Evolutionary conservation across 2,113 vertebrate genomes (phyloP).

Genomic region (Pontoporia blainvillei): DNA sequence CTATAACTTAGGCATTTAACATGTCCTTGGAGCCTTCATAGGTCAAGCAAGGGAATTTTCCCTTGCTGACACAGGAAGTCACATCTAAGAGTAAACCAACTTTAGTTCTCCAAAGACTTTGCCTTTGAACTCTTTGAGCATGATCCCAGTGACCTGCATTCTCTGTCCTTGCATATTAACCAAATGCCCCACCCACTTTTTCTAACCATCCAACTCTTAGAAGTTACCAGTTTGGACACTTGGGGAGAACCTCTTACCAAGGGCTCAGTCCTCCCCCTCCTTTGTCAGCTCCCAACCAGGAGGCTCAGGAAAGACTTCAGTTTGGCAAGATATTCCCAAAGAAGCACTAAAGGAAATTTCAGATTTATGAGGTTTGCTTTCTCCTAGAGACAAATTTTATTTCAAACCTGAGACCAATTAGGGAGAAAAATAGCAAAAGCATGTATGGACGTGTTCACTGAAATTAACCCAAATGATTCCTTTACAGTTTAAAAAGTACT

Average conservation of each 20-base stretch:
- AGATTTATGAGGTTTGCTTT: slow-evolving; percentile 51
- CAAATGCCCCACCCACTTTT: background rate
- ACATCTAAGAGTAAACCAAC: slow-evolving; percentile 38
- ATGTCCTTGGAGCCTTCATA: background rate
- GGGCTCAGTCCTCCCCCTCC: background rate
- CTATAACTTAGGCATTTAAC: slow-evolving; percentile 3
- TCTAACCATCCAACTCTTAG: background rate
- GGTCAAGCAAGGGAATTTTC: slow-evolving; percentile 39
- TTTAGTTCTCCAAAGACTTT: slow-evolving; percentile 42
- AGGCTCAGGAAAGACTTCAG: slow-evolving; percentile 14
- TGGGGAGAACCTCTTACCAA: background rate
- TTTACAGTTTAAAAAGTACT: background rate
- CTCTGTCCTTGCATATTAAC: background rate
- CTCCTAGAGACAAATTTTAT: slow-evolving; percentile 58
- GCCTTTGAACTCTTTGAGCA: slow-evolving; percentile 46
- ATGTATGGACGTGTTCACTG: background rate
- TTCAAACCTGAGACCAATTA: slow-evolving; percentile 57
- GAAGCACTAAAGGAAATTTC: slow-evolving; percentile 45
- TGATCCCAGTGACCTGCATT: background rate
- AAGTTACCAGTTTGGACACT: background rate
- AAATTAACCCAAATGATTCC: background rate
- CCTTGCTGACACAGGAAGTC: slow-evolving; percentile 61
- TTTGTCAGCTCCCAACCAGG: background rate
- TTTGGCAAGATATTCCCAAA: slow-evolving; percentile 13
- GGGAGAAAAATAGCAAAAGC: slow-evolving; percentile 44